Evolutionary conservation across 2,888 invertebrate genomes (phyloP), one percentile per base, ranked within the genome.

Genomic region (Athalia circularis): DNA sequence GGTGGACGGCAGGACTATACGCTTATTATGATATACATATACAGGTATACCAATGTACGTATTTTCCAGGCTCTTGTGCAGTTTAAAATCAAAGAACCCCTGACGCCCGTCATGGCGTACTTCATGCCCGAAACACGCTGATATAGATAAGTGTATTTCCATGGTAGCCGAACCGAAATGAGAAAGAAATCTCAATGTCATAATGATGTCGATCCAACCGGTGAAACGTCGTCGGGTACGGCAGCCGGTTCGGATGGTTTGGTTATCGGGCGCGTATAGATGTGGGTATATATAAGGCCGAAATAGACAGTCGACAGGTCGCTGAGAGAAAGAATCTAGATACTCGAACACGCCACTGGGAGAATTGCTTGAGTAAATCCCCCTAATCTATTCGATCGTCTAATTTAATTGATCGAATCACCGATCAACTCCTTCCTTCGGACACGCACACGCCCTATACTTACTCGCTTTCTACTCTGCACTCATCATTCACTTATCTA

Each of bases 381-480:
- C 57, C 13, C 13, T 57, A 72, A 72, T 72, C 72, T 59, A 72
- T 57, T 47, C 57, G 72, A 72, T 72, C 72, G 72, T 13, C 72
- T 72, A 72, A 72, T 72, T 72, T 72, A 72, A 72, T 72, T 72
- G 57, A 72, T 72, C 72, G 72, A 59, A 72, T 72, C 72, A 72
- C 72, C 47, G 72, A 72, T 59, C 72, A 47, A 45, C 72, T 57
- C 45, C 72, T 72, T 29, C 72, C n/a, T 54, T 47, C 57, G 15
- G 72, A 57, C 59, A 57, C 72, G 72, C 47, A 59, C 47, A 72
- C 72, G 72, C 72, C 72, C 72, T 59, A 59, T 59, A 72, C 72
- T 72, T 72, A 68, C 68, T 52, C 47, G 72, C 47, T 13, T 15
- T 72, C 72, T 11, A 59, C 72, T 57, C 59, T 11, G 54, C 54